Base-by-base conservation (phyloP, 2,797 vertebrate genomes). In the Microtus californicus region DNA sequence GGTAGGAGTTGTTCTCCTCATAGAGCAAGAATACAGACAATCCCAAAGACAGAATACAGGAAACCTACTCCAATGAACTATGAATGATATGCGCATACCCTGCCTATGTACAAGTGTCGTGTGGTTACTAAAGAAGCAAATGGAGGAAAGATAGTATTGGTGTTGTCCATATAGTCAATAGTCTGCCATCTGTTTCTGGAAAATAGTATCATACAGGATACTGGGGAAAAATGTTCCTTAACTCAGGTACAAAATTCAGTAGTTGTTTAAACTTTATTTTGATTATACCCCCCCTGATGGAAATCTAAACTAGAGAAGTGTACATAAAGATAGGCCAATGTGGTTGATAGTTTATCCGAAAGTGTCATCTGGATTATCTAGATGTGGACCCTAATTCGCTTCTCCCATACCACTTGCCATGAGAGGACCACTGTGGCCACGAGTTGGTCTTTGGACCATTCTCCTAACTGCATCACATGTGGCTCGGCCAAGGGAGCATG, bases 321-420 rank as follows among this genome's bases (percentile, higher is more conserved):
- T 82, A 74, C 51, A 23, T 76, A n/a, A 56, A 6, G 63, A 17
- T 29, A 59, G 4, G 45, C 14, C 61, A 89, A 37, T 29, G 77
- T 79, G n/a, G 15, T 85, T 91, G 71, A 81, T 82, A 56, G 94
- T 74, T 89, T 80, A 96, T 74, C 54, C 40, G 56, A 93, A 96
- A 81, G 61, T 82, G 23, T 95, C 54, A 63, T 69, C 76, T 95
- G 69, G 78, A 86, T 73, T 92, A 89, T 51, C 48, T 90, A 85
- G 54, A 95, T 74, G 73, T 90, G 87, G 81, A 43, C 67, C 91
- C 93, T 45, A 56, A 17, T 85, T 92, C 45, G 31, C 10, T 85
- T 90, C 63, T 95, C n/a, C 82, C 23, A 73, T 4, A 5, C 65
- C 85, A 95, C 78, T 89, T 89, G 31, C 51, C 56, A 31, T 6